Evolutionary conservation across 1,140 invertebrate species (phyloP).

Genomic region (Paracyclopina nana): DNA sequence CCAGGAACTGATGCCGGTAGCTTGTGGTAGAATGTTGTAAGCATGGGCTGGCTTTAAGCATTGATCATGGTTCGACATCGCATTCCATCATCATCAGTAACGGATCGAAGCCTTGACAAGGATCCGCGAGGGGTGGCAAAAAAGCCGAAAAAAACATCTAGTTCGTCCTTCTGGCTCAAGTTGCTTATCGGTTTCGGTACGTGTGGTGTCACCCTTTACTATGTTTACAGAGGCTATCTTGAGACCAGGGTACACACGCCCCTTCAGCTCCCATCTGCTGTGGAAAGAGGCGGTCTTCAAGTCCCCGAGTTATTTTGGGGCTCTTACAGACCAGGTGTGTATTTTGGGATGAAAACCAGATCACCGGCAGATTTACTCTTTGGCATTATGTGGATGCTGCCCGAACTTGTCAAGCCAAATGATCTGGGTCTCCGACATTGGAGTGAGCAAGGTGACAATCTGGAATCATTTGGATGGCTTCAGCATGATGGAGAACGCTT

Average conservation of each 20-base stretch:
- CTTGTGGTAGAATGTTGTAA: too few species aligned
- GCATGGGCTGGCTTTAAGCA: too few species aligned
- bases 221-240: constrained; percentile 56
- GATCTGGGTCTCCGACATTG: constrained; percentile 18
- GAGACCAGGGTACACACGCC: constrained; percentile 74
- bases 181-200: too few species aligned
- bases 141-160: too few species aligned
- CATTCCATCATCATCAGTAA: too few species aligned
- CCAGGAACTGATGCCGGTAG: too few species aligned
- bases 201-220: constrained; percentile 29
- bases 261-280: constrained; percentile 46
- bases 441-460: constrained; percentile 38
- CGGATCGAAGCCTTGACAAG: too few species aligned
- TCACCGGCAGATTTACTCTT: constrained; percentile 66
- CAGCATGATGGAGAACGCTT: constrained; percentile 79
- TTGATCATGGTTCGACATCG: too few species aligned
- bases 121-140: too few species aligned
- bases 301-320: constrained; percentile 76
- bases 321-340: constrained; percentile 63
- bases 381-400: constrained; percentile 91
- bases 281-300: constrained; percentile 41
- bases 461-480: constrained; percentile 62
- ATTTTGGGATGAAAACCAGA: constrained; percentile 73
- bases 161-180: too few species aligned
- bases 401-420: constrained; percentile 30